Evolutionary conservation across 2,797 vertebrate species (phyloP), one percentile per base, ranked within the genome.

Genomic region (Malacoraja senta): DNA sequence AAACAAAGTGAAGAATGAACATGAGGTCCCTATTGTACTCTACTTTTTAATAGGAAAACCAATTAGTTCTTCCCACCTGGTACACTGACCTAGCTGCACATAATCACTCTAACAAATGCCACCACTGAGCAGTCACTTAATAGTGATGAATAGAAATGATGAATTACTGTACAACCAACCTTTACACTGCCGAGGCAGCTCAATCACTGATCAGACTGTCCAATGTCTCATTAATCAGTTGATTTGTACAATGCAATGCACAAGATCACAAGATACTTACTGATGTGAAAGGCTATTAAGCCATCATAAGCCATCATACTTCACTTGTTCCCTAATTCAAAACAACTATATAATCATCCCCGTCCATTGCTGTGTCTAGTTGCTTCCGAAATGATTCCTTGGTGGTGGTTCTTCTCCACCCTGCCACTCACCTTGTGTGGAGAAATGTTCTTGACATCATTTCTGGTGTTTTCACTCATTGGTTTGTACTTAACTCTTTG

Each of bases 241-340:
- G 29, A 65, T 88, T 88, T 88, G 84, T 88, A 32, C n/a, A 32
- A n/a, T 32, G n/a, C 84, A 65, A 63, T 88, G 63, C 83, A 88
- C n/a, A 32, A 32, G 84, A 35, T 65, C 61, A 65, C 84, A 65
- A 21, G 29, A 68, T 35, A 21, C n/a, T 35, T 88, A 35, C 17
- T 26, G n/a, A 8, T 35, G 68, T 58, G 44, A 24, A 83, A 83
- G n/a, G 29, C 17, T 13, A 65, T 21, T 88, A 35, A 68, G 17
- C n/a, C 71, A 68, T 68, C 65, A 68, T 68, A 68, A 68, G 65
- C 83, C 26, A 88, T 32, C 61, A 88, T 35, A 65, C 15, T 88
- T 88, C 84, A 86, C 61, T 86, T 29, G n/a, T 19, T 88, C 17
- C 29, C 65, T 65, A 88, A 88, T 35, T 88, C 61, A 68, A 61